A percentile compares a stretch with the other conserved stretches of the same genome.
Evolutionary conservation across 2,797 vertebrate genomes (phyloP).

Genomic region (Pelobates cultripes): DNA sequence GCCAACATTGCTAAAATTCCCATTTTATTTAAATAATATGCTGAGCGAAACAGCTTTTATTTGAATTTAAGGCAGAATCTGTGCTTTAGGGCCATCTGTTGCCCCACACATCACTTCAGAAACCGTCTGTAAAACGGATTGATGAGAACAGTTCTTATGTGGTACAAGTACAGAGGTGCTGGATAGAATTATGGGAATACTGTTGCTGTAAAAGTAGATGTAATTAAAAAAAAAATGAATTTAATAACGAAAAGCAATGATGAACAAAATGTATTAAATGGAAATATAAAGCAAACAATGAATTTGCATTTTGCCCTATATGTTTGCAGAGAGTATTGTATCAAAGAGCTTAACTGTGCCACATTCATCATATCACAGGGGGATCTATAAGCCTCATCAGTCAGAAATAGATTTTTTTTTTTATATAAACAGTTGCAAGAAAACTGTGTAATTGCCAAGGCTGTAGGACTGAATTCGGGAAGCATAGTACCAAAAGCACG

Average conservation of each 20-base stretch:
- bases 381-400: too few species aligned
- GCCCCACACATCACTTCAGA: not conserved
- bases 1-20: constrained; percentile 37
- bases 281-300: too few species aligned
- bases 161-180: not conserved
- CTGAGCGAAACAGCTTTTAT: constrained; percentile 10
- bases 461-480: too few species aligned
- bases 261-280: not conserved
- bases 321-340: too few species aligned
- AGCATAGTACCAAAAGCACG: too few species aligned
- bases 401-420: too few species aligned
- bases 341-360: too few species aligned
- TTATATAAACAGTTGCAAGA: too few species aligned
- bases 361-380: too few species aligned
- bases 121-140: not conserved
- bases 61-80: constrained; percentile 3
- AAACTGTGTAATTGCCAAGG: too few species aligned
- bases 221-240: not conserved
- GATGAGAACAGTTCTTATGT: not conserved
- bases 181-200: not conserved
- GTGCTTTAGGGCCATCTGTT: not conserved
- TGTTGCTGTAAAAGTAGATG: not conserved
- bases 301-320: too few species aligned
- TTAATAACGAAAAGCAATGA: not conserved
- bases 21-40: constrained; percentile 40